Conservation (phyloP, 2,888 invertebrate genomes). For the Polymixis lichenea region DNA sequence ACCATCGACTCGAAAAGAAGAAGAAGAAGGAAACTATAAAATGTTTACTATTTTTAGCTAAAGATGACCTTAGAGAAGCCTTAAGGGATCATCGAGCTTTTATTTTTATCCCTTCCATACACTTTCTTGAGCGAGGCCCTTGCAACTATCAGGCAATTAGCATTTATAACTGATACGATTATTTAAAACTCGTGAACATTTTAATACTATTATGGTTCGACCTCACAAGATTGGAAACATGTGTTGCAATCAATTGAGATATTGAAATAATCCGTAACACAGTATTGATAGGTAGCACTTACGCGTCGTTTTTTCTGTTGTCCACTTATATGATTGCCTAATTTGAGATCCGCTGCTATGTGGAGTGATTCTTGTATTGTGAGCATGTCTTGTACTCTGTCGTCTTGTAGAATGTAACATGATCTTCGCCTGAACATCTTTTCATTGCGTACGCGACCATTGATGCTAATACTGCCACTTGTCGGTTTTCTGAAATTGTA, state of each 20-base stretch:
- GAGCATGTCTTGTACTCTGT: slow-evolving; percentile 94
- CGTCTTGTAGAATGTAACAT: slow-evolving; percentile 98
- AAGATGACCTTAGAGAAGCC: not conserved
- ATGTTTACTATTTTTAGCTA: slow-evolving; percentile 1
- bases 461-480: slow-evolving; percentile 93
- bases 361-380: slow-evolving; percentile 96
- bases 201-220: slow-evolving; percentile 29
- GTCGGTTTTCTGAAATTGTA: slow-evolving; percentile 81
- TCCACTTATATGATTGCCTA: slow-evolving; percentile 91
- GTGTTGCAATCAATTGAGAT: slow-evolving; percentile 34
- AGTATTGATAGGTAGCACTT: slow-evolving; percentile 66
- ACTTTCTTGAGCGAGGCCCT: not conserved
- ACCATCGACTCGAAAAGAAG: too few relatives aligned
- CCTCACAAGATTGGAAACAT: slow-evolving; percentile 45
- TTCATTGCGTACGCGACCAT: slow-evolving; percentile 92
- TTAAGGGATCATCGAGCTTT: not conserved
- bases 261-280: slow-evolving; percentile 32
- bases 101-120: not conserved
- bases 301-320: slow-evolving; percentile 93
- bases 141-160: not conserved
- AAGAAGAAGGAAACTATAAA: slow-evolving; percentile 2
- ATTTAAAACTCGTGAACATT: slow-evolving; percentile 17
- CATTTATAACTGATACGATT: slow-evolving; percentile 23
- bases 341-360: slow-evolving; percentile 96
- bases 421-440: slow-evolving; percentile 93